Evolutionary conservation across 2,113 vertebrate genomes (phyloP), one percentile per base, ranked within the genome.

Genomic region (Hydrochoerus hydrochaeris): DNA sequence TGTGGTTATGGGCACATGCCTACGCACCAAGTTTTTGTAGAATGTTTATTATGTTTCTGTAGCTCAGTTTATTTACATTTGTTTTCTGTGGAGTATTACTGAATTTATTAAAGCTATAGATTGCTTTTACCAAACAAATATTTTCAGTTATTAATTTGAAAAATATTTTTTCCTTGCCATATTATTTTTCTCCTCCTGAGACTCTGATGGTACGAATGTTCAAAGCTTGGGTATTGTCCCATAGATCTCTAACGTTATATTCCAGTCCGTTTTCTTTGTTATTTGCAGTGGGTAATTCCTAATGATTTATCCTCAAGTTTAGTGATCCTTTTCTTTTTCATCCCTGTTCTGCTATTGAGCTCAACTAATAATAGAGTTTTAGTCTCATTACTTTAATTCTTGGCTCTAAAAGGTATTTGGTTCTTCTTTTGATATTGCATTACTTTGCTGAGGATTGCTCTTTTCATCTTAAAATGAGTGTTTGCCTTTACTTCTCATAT

Each of bases 401-500:
- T 82, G 81, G 13, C 57, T 96, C 57, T 75, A 94, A 91, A 67
- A 77, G 38, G 63, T 63, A 28, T 65, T 96, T 88, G 10, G 3
- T 71, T 77, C 35, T 65, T 93, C 16, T 88, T 95, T 92, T 57
- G 1, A 60, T 77, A 26, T 86, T 88, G 14, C 81, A 26, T 83
- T 49, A 82, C 20, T 80, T 90, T 82, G 30, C 60, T 85, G n/a
- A 93, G 22, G 83, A 60, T 52, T 88, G 75, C 62, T 88, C 49
- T 90, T 69, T 94, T 94, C 49, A 88, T 77, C 85, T 95, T 24
- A 78, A 78, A 93, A 38, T 88, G 52, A 94, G 24, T 60, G 3
- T 95, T 86, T 96, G 1, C 67, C 28, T 35, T 91, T 95, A 78
- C 24, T 75, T 95, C 49, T 80, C 57, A 2, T 32, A 92, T 83